These are phyloP conservation scores for Brachionus angularis DNA, from an alignment of 1,140 invertebrate genomes.

Conservation along the genomic window DNA sequence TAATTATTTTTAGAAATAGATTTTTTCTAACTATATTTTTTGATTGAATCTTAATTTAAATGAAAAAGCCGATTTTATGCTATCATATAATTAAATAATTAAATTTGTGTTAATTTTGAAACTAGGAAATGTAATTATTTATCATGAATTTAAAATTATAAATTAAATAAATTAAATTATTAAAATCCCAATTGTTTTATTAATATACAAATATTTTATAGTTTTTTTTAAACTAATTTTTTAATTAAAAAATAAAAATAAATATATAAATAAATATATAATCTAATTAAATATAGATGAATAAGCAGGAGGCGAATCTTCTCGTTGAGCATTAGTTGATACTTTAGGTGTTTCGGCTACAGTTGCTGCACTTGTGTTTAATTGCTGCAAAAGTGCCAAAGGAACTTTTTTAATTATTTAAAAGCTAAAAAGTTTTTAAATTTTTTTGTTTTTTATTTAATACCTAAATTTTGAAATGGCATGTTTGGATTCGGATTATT, in stretches of 20 bases:
- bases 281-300: slow-evolving; percentile 17
- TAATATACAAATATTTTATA: neutral
- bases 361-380: slow-evolving; percentile 1
- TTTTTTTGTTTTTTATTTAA: neutral
- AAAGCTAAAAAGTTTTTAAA: neutral
- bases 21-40: no score
- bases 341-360: slow-evolving; percentile 5
- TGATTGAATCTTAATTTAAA: no score
- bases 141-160: no score
- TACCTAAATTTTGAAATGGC: slow-evolving; percentile 34
- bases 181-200: no score
- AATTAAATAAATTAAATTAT: no score
- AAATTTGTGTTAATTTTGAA: no score
- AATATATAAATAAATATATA: neutral
- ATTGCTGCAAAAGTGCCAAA: slow-evolving; percentile 8
- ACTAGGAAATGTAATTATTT: no score
- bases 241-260: neutral
- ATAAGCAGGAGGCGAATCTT: slow-evolving; percentile 27
- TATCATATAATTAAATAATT: no score
- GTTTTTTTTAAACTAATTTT: neutral
- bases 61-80: no score
- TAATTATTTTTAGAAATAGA: no score
- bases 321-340: neutral
- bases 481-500: slow-evolving; percentile 1
- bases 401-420: neutral